Base-by-base conservation (phyloP, 2,113 vertebrate species). In the Gorsachius goisagi region DNA sequence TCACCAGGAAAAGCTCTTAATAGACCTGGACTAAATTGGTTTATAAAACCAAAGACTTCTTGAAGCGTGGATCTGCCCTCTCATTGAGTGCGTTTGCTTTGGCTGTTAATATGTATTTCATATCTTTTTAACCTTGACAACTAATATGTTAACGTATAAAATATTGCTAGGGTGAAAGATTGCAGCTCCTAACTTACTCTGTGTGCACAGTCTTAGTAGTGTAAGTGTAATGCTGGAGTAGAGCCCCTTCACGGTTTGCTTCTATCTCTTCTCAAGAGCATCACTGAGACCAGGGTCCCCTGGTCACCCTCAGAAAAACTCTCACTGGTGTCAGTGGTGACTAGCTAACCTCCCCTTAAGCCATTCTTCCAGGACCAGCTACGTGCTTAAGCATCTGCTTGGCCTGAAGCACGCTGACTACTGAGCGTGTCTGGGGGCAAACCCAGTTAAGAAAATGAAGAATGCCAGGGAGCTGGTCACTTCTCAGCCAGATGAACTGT, bases 1-100 rank as follows among this genome's bases (percentile, higher is more conserved):
- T 95, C 35, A 91, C 45, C 41, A 85, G 86, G 63, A 93, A 93
- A 97, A 93, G 58, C 32, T 82, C 81, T 85, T 94, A 89, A 87
- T 71, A 97, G 94, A 90, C 49, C 63, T 67, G 35, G 23, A 20
- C n/a, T 95, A 93, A 96, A 96, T 22, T 95, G 79, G 76, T 82
- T 92, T 89, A 62, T 94, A 93, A 96, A 97, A 94, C 49, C 35
- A 28, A 81, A 78, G 77, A 81, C 56, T 77, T 72, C 79, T 53
- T 82, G 55, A 93, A 85, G 64, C 0, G 0, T 75, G n/a, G 68
- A n/a, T 76, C 56, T 93, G 75, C 59, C 60, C 64, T 87, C 41
- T 85, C 69, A 41, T 0, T 77, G 64, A 78, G 30, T 35, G 32
- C 30, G 33, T 94, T 95, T 91, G 33, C 58, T 94, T 88, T 88